phyloP scores from a whole-genome alignment of 92 coral and sea anemone genomes.

The Phenganax stokvisi region DNA sequence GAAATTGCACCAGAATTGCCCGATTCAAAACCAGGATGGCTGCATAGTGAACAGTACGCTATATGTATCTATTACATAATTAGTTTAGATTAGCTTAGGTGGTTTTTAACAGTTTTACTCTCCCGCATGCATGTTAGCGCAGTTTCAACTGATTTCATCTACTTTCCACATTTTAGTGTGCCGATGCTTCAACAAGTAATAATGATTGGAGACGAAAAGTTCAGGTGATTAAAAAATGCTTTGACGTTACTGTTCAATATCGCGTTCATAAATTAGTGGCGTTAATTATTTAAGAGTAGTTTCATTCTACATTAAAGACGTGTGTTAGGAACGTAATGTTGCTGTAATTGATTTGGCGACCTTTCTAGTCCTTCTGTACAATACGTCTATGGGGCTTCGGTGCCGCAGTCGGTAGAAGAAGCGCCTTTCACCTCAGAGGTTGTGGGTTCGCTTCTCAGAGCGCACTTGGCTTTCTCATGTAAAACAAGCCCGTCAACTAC shows the following conservation, averaged over 20 bases:
- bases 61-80: background rate
- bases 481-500: too few species aligned
- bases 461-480: too few species aligned
- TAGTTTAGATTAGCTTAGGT: background rate
- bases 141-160: background rate
- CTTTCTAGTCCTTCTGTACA: too few species aligned
- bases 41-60: conserved; percentile 63
- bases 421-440: too few species aligned
- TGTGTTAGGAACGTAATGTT: too few species aligned
- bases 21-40: conserved; percentile 73
- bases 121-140: background rate
- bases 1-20: conserved; percentile 81
- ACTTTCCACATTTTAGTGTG: conserved; percentile 16
- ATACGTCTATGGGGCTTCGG: too few species aligned
- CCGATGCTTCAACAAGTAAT: conserved; percentile 41
- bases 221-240: background rate
- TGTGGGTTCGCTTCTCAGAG: too few species aligned
- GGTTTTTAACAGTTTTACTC: too few species aligned
- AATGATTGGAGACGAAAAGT: conserved; percentile 28
- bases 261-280: background rate
- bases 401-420: too few species aligned
- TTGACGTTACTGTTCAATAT: too few species aligned
- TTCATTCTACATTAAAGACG: background rate
- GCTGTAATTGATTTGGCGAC: too few species aligned
- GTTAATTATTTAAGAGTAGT: background rate